These are phyloP conservation scores for Sarcophilus harrisii DNA, from an alignment of 2,797 vertebrate genomes.

Conservation along the genomic window DNA sequence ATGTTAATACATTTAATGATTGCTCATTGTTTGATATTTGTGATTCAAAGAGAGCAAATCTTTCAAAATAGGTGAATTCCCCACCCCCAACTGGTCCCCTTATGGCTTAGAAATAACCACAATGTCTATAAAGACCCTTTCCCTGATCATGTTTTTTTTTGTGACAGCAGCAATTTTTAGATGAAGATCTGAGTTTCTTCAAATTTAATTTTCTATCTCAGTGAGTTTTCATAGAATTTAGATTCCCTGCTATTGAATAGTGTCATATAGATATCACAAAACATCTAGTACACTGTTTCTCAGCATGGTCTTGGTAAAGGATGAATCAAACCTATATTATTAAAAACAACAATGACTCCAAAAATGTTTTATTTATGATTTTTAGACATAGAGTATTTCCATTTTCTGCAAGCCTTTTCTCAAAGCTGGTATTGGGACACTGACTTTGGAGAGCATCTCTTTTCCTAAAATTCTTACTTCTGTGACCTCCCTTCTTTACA, in stretches of 20 bases:
- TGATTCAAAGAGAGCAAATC: neutral
- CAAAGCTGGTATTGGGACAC: neutral
- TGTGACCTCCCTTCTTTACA: neutral
- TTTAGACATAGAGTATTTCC: neutral
- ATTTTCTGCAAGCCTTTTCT: neutral
- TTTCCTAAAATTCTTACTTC: neutral
- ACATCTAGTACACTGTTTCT: neutral
- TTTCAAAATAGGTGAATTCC: neutral
- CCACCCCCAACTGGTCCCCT: neutral
- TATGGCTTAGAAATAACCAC: neutral
- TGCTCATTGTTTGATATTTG: neutral
- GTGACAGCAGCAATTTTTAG: neutral
- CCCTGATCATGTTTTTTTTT: neutral
- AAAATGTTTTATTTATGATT: constrained; percentile 8
- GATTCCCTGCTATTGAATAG: neutral
- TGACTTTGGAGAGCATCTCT: neutral
- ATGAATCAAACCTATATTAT: neutral
- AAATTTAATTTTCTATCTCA: constrained; percentile 21
- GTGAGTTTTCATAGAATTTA: constrained; percentile 20
- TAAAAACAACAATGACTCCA: neutral
- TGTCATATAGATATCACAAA: neutral
- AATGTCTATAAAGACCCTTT: neutral
- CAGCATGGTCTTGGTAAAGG: neutral
- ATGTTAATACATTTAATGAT: neutral
- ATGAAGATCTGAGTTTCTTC: constrained; percentile 11